Evolutionary conservation across 2,888 invertebrate genomes (phyloP), one percentile per base, ranked within the genome.

Genomic region (Eupithecia inturbata): DNA sequence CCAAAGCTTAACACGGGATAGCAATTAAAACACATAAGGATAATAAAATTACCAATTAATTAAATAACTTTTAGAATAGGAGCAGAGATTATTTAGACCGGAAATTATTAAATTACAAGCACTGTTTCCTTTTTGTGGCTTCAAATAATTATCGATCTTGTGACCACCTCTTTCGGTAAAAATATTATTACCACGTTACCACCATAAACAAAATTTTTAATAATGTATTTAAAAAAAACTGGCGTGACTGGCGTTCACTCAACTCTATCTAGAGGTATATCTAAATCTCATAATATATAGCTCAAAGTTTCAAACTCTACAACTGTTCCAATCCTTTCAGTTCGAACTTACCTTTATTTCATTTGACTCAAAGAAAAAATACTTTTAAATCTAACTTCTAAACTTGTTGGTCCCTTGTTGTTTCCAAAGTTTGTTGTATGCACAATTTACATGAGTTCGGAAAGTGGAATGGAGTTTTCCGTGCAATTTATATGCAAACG

Each of bases 401-500:
- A 76, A 76, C 73, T 80, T 80, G 84, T 84, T 85, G 89, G 85
- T 85, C 82, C 22, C 49, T 53, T 53, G 49, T 49, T 83, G 84
- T 89, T 89, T 62, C 1, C 31, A 19, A 64, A 64, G 64, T 64
- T 64, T 9, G 63, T 63, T 64, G 12, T 39, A 71, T 64, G 72
- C 69, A 70, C 70, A 72, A 67, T 70, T 72, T 72, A 76, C 73
- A 69, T 69, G 68, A 49, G 85, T 87, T 84, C 80, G 83, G 85
- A 88, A 89, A 87, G 84, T 88, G 83, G 84, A 73, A 91, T 88
- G 87, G 85, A 88, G 89, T 89, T 89, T 89, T 89, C 86, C 84
- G 82, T 82, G 70, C 81, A 81, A 93, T 94, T 92, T 92, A 87
- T 89, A 93, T 93, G 92, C 92, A 90, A 93, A 93, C 86, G 90